Evolutionary conservation across 2,888 invertebrate genomes (phyloP).

Genomic region (Latheticus oryzae): DNA sequence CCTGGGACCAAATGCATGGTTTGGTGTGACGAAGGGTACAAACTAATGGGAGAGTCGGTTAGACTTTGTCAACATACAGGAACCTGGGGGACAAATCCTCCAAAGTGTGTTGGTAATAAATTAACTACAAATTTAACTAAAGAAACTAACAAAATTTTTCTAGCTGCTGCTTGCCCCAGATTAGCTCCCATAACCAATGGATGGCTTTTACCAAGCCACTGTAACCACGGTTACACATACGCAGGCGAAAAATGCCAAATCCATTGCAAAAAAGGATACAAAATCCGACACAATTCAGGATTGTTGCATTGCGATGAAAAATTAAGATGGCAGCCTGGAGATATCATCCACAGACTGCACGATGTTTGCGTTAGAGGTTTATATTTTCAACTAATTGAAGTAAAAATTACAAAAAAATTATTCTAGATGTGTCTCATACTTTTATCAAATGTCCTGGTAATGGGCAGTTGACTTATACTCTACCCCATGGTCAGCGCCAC

Average conservation of each 20-base stretch:
- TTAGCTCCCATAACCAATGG: slow-evolving; percentile 67
- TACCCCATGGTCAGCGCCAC: slow-evolving; percentile 66
- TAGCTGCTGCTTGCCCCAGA: slow-evolving; percentile 67
- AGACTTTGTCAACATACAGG: slow-evolving; percentile 68
- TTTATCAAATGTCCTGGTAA: slow-evolving; percentile 73
- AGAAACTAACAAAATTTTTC: slow-evolving; percentile 38
- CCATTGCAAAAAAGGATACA: slow-evolving; percentile 67
- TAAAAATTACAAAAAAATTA: slow-evolving; percentile 35
- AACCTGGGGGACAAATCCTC: slow-evolving; percentile 67
- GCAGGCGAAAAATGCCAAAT: slow-evolving; percentile 67
- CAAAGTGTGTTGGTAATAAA: slow-evolving; percentile 69
- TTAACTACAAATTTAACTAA: no score
- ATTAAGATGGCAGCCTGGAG: slow-evolving; percentile 55
- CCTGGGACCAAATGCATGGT: slow-evolving; percentile 66
- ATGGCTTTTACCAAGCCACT: slow-evolving; percentile 67
- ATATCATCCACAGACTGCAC: slow-evolving; percentile 22
- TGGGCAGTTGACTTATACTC: slow-evolving; percentile 69
- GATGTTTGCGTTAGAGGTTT: slow-evolving; percentile 57
- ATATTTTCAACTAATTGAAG: slow-evolving; percentile 1
- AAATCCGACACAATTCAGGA: slow-evolving; percentile 52
- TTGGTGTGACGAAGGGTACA: slow-evolving; percentile 69
- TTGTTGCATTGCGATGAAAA: slow-evolving; percentile 54
- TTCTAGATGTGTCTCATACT: slow-evolving; percentile 65
- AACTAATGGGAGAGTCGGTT: slow-evolving; percentile 67
- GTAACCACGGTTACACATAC: slow-evolving; percentile 65